phyloP scores from a whole-genome alignment of 2,113 vertebrate genomes.

The Pampusana beccarii region DNA sequence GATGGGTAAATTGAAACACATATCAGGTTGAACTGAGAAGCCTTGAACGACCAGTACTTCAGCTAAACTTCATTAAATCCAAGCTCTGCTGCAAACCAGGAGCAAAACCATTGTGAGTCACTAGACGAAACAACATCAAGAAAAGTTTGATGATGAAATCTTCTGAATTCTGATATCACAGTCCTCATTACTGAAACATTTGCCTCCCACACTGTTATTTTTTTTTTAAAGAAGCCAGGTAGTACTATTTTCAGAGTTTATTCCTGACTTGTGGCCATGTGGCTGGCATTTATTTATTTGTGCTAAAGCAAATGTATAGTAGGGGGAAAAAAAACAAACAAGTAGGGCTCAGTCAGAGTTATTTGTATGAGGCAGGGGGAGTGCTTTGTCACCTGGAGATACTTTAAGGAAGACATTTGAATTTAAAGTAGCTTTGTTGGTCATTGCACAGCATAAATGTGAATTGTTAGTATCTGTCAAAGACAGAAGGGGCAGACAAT shows the following conservation, averaged over 20 bases:
- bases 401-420: not conserved
- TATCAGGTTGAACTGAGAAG: not conserved
- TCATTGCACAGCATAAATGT: not conserved
- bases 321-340: not conserved
- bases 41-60: not conserved
- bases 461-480: not conserved
- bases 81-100: not conserved
- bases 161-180: not conserved
- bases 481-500: not conserved
- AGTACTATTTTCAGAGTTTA: not conserved
- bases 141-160: not conserved
- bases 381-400: not conserved
- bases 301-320: not conserved
- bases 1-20: rapidly evolving
- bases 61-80: not conserved
- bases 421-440: not conserved
- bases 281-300: not conserved
- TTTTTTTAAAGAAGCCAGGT: not conserved
- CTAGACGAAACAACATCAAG: not conserved
- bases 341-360: not conserved
- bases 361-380: not conserved
- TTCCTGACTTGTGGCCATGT: not conserved
- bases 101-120: not conserved
- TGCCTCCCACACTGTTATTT: not conserved
- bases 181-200: not conserved